phyloP scores from a whole-genome alignment of 2,888 invertebrate species.

The Nemotelus nigrinus region DNA sequence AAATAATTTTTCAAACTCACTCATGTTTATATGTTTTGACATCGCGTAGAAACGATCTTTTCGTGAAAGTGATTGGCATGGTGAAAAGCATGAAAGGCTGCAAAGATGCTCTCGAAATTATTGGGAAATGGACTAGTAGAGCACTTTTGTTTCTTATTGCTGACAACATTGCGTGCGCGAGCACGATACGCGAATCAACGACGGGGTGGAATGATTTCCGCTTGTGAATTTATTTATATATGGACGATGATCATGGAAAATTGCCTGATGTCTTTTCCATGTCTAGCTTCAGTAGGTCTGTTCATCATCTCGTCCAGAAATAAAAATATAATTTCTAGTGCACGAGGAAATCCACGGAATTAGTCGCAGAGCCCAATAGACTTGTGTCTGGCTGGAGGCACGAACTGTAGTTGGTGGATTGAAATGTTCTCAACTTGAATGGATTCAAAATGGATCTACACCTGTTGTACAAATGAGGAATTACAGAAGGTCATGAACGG shows the following conservation, averaged over 20 bases:
- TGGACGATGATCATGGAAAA: conserved; percentile 36
- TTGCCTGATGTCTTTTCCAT: conserved; percentile 34
- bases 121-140: conserved; percentile 34
- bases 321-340: conserved; percentile 13
- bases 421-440: neutral
- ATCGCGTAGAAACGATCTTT: conserved; percentile 44
- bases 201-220: neutral
- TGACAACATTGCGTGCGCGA: neutral
- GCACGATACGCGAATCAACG: too few relatives aligned
- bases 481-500: conserved; percentile 2
- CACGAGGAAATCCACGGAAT: neutral
- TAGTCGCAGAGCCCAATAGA: neutral
- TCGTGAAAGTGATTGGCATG: conserved; percentile 41
- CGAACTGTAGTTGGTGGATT: neutral
- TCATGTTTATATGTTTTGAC: conserved; percentile 51
- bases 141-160: conserved; percentile 18
- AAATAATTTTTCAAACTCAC: conserved; percentile 51
- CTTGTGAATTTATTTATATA: conserved; percentile 26
- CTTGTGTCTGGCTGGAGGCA: neutral
- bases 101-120: conserved; percentile 1
- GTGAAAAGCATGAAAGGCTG: conserved; percentile 28
- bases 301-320: conserved; percentile 29
- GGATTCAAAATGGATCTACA: neutral
- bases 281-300: conserved; percentile 33
- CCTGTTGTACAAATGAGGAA: conserved; percentile 5